Conservation (phyloP, 2,797 vertebrate species). For the Anas bernieri region DNA sequence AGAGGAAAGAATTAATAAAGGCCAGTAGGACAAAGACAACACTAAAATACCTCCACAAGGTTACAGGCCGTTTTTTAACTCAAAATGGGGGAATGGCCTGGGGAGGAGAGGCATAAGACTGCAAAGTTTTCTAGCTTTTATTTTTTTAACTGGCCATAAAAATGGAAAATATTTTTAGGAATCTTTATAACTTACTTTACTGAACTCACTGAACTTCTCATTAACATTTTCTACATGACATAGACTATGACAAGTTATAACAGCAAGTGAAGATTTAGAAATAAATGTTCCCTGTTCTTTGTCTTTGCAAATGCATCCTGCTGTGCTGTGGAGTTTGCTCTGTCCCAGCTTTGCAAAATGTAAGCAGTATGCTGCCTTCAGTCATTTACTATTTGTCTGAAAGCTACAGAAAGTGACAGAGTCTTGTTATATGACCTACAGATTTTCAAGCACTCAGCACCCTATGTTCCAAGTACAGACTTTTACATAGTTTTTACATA, state of each 20-base stretch:
- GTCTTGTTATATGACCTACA: background rate
- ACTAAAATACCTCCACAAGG: background rate
- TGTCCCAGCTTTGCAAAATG: background rate
- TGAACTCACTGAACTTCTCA: background rate
- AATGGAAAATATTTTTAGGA: background rate
- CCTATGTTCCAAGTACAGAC: background rate
- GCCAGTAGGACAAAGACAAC: background rate
- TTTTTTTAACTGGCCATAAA: background rate
- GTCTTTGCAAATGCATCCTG: background rate
- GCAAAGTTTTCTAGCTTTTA: background rate
- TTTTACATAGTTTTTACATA: background rate
- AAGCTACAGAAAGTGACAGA: background rate
- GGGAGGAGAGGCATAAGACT: background rate
- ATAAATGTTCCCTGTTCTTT: background rate
- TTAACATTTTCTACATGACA: background rate
- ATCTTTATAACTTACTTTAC: background rate
- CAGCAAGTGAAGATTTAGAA: background rate
- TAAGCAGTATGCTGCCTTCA: background rate
- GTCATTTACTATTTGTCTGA: background rate
- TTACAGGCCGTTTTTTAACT: rapidly evolving
- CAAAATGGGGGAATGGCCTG: background rate
- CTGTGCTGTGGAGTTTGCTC: background rate
- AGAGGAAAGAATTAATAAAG: background rate
- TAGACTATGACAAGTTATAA: background rate
- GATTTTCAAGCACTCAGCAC: background rate